These are phyloP conservation scores for Papilio machaon DNA, from an alignment of 1,140 invertebrate genomes.

Conservation along the genomic window DNA sequence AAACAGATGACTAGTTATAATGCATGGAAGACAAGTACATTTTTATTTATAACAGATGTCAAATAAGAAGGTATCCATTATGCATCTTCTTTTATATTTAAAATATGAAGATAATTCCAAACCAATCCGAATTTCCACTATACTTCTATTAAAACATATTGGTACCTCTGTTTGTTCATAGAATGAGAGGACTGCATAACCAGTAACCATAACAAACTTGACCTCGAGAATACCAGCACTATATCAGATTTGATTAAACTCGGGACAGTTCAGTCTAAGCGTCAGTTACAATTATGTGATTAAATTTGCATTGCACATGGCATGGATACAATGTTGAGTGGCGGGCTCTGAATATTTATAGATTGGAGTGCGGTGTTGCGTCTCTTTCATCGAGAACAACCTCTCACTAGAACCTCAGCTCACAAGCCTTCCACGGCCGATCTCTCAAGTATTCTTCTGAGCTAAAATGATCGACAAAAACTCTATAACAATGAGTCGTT, in stretches of 20 bases:
- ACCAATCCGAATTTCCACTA: too few species aligned
- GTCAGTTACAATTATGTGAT: constrained; percentile 29
- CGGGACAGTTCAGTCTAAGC: neutral
- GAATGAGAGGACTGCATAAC: too few species aligned
- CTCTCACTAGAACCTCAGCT: constrained; percentile 48
- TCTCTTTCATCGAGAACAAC: constrained; percentile 45
- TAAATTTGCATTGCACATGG: constrained; percentile 21
- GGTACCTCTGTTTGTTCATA: too few species aligned
- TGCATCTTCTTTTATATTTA: too few species aligned
- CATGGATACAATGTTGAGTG: neutral
- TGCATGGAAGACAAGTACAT: neutral
- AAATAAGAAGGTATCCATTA: too few species aligned
- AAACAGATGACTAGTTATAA: too few species aligned
- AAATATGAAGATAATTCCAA: too few species aligned
- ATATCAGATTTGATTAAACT: neutral
- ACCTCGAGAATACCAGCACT: neutral
- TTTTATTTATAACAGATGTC: neutral
- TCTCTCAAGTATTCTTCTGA: constrained; percentile 49
- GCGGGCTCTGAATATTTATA: constrained; percentile 42
- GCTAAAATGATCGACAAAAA: constrained; percentile 46
- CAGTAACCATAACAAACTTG: constrained; percentile 8
- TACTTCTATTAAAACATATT: too few species aligned
- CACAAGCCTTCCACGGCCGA: constrained; percentile 44
- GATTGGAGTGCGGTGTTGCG: constrained; percentile 48
- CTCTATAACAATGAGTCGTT: neutral